These are phyloP conservation scores for Typhlichthys eigenmanni DNA, from an alignment of 2,797 vertebrate genomes.

Conservation along the genomic window DNA sequence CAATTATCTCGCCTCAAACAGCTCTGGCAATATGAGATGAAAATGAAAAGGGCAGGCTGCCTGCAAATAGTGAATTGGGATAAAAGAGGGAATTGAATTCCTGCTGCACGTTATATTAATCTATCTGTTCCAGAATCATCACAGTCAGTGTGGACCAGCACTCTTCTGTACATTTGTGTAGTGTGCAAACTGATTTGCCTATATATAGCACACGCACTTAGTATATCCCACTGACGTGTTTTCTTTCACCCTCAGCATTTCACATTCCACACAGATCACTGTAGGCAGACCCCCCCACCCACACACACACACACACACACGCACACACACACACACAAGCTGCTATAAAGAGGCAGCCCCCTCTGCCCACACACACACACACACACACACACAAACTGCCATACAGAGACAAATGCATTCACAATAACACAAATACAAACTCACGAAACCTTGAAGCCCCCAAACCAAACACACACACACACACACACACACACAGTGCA, in stretches of 20 bases:
- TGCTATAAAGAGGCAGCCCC: not conserved
- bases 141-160: conserved; percentile 24
- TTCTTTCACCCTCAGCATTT: conserved; percentile 31
- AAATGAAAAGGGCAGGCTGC: conserved; percentile 37
- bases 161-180: conserved; percentile 25
- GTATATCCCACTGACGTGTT: conserved; percentile 25
- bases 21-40: conserved; percentile 34
- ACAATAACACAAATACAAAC: conserved; percentile 8
- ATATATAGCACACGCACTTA: conserved; percentile 25
- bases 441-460: not conserved
- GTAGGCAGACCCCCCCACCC: conserved; percentile 48
- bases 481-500: conserved; percentile 11
- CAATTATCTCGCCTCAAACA: conserved; percentile 40
- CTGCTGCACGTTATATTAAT: conserved; percentile 45
- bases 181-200: conserved; percentile 32
- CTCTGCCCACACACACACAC: not conserved
- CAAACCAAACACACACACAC: not conserved
- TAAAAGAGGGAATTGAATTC: conserved; percentile 51
- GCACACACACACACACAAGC: conserved; percentile 18
- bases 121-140: conserved; percentile 34
- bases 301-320: conserved; percentile 29
- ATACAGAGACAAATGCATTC: not conserved
- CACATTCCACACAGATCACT: conserved; percentile 39
- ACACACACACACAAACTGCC: conserved; percentile 1
- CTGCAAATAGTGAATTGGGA: conserved; percentile 37